Evolutionary conservation across 2,113 vertebrate species (phyloP).

Genomic region (Ptyas mucosa): DNA sequence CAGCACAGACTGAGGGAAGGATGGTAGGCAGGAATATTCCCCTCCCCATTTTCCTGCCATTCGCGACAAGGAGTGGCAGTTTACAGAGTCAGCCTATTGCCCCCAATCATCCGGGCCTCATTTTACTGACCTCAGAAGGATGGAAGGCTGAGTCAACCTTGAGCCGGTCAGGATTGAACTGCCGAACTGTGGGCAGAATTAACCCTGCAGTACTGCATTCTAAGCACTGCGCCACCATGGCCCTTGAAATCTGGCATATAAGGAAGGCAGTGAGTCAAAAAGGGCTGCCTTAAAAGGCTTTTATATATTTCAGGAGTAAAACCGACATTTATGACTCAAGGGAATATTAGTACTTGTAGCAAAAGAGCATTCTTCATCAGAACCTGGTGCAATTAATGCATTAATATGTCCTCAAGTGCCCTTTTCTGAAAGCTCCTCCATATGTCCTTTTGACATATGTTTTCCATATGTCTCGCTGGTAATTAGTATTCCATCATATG

Average conservation of each 20-base stretch:
- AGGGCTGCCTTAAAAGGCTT: background rate
- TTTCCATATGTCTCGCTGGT: slow-evolving; percentile 64
- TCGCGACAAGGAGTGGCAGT: no score
- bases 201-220: background rate
- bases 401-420: slow-evolving; percentile 66
- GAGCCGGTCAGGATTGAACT: no score
- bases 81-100: no score
- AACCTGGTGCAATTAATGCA: slow-evolving; percentile 62
- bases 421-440: slow-evolving; percentile 66
- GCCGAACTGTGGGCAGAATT: no score
- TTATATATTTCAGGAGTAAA: slow-evolving; percentile 8
- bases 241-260: background rate
- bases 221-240: background rate
- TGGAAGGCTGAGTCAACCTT: no score
- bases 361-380: slow-evolving; percentile 62
- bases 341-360: slow-evolving; percentile 47
- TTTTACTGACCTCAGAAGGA: no score
- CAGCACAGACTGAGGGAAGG: no score
- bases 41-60: no score
- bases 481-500: slow-evolving; percentile 67
- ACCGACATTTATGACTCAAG: slow-evolving; percentile 44
- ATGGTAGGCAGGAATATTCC: no score
- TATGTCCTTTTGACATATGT: slow-evolving; percentile 66
- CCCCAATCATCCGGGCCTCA: no score
- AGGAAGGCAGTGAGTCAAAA: background rate